These are phyloP conservation scores for Antrozous pallidus DNA, from an alignment of 2,797 vertebrate species.

Conservation along the genomic window DNA sequence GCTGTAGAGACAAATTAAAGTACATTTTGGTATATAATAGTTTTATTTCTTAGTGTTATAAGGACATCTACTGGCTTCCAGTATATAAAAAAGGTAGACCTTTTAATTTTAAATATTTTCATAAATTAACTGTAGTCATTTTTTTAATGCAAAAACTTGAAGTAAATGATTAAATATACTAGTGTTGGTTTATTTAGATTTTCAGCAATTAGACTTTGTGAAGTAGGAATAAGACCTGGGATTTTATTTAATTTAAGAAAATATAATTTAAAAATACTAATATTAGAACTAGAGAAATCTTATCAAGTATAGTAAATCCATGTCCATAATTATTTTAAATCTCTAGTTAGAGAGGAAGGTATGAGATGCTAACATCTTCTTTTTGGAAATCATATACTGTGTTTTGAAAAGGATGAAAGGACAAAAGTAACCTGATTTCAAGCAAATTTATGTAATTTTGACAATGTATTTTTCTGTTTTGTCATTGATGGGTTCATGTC, in stretches of 20 bases:
- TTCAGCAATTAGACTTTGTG: constrained; percentile 8
- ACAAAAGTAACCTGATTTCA: constrained; percentile 5
- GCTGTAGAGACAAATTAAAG: constrained; percentile 28
- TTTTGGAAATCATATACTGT: constrained; percentile 43
- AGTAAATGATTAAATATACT: not conserved
- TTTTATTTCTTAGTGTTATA: constrained; percentile 49
- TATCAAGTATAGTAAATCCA: constrained; percentile 14
- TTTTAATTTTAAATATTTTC: constrained; percentile 48
- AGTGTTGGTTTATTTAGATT: not conserved
- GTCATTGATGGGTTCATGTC: constrained; percentile 31
- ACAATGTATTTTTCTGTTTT: not conserved
- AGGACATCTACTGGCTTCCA: constrained; percentile 18
- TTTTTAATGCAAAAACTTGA: constrained; percentile 35
- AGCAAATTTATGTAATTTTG: constrained; percentile 6
- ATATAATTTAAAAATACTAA: constrained; percentile 43
- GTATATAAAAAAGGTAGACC: constrained; percentile 25
- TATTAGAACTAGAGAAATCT: constrained; percentile 45
- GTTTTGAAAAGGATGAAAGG: constrained; percentile 37
- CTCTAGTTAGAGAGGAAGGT: not conserved
- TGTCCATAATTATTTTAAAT: constrained; percentile 37
- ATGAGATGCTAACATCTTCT: not conserved
- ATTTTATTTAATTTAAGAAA: constrained; percentile 31
- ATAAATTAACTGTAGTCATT: constrained; percentile 25
- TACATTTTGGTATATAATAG: not conserved
- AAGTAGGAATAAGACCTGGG: not conserved